Base-by-base conservation (phyloP, 2,113 vertebrate species). In the Poecile atricapillus region DNA sequence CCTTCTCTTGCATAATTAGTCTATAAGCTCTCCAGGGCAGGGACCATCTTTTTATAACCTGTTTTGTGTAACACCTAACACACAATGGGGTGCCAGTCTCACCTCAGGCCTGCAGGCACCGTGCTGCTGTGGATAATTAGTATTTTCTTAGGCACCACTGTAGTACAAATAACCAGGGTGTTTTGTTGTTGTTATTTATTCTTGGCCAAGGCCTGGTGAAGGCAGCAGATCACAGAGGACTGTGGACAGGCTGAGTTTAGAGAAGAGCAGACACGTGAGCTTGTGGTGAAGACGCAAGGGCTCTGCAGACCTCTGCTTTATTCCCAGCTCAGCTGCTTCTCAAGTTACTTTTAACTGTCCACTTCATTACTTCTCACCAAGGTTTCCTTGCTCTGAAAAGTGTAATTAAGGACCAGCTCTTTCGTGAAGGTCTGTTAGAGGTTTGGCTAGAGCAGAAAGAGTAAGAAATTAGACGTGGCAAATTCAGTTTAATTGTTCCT, bases 61-160 rank as follows among this genome's bases (percentile, higher is more conserved):
- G 92, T 92, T 96, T 96, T 95, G 92, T 94, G 94, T 94, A 96
- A 94, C 93, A 96, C 96, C 90, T 96, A n/a, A 11, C 59, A 37
- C 88, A 93, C 80, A 93, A 90, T 86, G 92, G 76, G 83, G 94
- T 95, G 93, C 94, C 93, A 93, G 94, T 74, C 94, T 96, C 79
- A 87, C 94, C 92, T 70, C 71, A 68, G 94, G 90, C 95, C 93
- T 95, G 79, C 90, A 71, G 94, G 93, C 93, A 86, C 76, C 7
- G 10, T 10, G 39, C 67, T 94, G 35, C 75, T 44, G 22, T 0
- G 87, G 60, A 83, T 95, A 95, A 96, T 96, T 93, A 92, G 92
- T 74, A 53, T 89, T 93, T 93, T 95, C 88, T 93, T 89, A 94
- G 95, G 92, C 94, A 94, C 50, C 33, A 8, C 83, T 56, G 83